phyloP scores from a whole-genome alignment of 2,113 vertebrate species.

The Trochalopteron elliotii region DNA sequence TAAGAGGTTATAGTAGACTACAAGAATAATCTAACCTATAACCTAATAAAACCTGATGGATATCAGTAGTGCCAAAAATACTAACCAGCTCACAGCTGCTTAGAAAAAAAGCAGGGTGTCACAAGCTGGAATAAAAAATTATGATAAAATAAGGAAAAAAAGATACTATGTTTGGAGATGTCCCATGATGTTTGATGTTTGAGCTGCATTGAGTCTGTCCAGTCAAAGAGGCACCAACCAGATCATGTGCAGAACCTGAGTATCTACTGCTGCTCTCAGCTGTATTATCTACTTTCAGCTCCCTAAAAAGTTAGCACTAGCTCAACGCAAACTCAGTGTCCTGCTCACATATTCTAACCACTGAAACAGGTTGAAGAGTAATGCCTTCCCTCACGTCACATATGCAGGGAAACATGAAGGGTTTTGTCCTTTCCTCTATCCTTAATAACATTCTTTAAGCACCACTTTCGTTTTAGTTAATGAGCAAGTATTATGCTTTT shows the following conservation, averaged over 20 bases:
- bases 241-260: not conserved
- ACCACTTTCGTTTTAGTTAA: not conserved
- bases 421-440: not conserved
- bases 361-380: not conserved
- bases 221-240: not conserved
- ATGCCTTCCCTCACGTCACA: not conserved
- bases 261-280: not conserved
- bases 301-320: not conserved
- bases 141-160: not conserved
- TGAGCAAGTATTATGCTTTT: not conserved
- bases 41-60: not conserved
- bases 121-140: constrained; percentile 44
- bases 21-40: not conserved
- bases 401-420: not conserved
- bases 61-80: not conserved
- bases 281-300: not conserved
- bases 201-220: not conserved
- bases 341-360: not conserved
- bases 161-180: not conserved
- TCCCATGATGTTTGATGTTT: too few relatives aligned
- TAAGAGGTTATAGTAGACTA: not conserved
- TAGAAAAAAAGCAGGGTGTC: constrained; percentile 33
- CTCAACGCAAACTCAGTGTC: not conserved
- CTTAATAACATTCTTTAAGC: not conserved
- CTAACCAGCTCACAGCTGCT: constrained; percentile 34